A percentile compares a stretch with the other conserved stretches of the same genome.
These are phyloP conservation scores for Herpailurus yagouaroundi DNA, from an alignment of 2,113 vertebrate genomes.

Conservation along the genomic window DNA sequence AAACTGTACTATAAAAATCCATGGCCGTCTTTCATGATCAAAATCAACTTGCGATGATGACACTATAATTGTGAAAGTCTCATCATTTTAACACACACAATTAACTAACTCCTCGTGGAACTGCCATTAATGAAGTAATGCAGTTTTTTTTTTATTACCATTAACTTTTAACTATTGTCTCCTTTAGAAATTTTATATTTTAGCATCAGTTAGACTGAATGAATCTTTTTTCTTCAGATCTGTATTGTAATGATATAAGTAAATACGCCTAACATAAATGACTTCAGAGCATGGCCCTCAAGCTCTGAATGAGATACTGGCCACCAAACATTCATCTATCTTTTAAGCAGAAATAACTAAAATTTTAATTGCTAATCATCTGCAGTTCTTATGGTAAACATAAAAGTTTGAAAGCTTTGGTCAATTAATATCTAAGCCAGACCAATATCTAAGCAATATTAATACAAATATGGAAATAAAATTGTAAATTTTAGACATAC, in stretches of 20 bases:
- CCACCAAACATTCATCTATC: not conserved
- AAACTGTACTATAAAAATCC: not conserved
- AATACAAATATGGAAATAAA: conserved; percentile 50
- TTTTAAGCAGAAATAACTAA: not conserved
- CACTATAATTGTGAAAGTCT: not conserved
- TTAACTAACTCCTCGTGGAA: not conserved
- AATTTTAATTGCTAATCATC: not conserved
- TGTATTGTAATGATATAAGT: not conserved
- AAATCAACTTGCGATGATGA: not conserved
- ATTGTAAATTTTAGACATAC: not conserved
- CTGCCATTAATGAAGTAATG: not conserved
- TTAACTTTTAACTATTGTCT: not conserved
- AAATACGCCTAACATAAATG: not conserved
- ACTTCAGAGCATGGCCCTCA: not conserved
- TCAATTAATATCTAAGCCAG: conserved; percentile 22
- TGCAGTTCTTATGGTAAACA: conserved; percentile 27
- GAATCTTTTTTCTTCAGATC: not conserved
- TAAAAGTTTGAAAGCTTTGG: conserved; percentile 30
- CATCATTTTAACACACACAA: not conserved
- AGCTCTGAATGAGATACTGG: not conserved
- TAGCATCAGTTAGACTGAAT: not conserved
- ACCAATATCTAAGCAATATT: conserved; percentile 9
- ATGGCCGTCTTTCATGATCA: not conserved
- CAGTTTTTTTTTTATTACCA: not conserved
- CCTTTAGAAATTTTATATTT: not conserved